A percentile compares a stretch with the other conserved stretches of the same genome.
Conservation (phyloP, 2,797 vertebrate species). For the Bradypus variegatus region DNA sequence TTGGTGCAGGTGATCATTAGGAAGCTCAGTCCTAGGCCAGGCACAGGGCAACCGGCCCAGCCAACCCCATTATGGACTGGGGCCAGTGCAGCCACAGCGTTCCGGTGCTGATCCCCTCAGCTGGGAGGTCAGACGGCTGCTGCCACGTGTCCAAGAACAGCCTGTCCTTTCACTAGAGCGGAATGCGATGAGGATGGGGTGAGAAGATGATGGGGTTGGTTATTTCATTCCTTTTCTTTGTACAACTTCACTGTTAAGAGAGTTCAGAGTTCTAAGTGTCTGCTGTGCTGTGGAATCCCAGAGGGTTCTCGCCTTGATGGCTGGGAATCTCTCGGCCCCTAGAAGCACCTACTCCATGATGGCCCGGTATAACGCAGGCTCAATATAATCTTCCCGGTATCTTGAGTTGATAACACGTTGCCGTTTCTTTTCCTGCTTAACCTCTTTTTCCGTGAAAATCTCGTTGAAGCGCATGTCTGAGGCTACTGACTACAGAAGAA, state of each 20-base stretch:
- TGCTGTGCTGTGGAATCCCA: slow-evolving; percentile 62
- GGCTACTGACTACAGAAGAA: slow-evolving; percentile 82
- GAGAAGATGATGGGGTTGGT: slow-evolving; percentile 43
- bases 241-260: slow-evolving; percentile 49
- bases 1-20: slow-evolving; percentile 57
- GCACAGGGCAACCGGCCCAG: slow-evolving; percentile 21
- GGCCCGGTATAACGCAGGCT: slow-evolving; percentile 90
- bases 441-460: slow-evolving; percentile 89
- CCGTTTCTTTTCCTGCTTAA: slow-evolving; percentile 91
- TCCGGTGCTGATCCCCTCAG: slow-evolving; percentile 41
- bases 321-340: slow-evolving; percentile 53
- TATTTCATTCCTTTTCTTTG: slow-evolving; percentile 57
- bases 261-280: slow-evolving; percentile 51
- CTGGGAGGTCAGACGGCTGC: neutral
- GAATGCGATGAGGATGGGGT: slow-evolving; percentile 33
- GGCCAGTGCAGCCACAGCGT: slow-evolving; percentile 9
- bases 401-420: slow-evolving; percentile 96
- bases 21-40: slow-evolving; percentile 52
- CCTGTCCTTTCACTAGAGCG: slow-evolving; percentile 46
- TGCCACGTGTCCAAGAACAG: slow-evolving; percentile 27
- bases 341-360: slow-evolving; percentile 90
- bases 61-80: slow-evolving; percentile 5
- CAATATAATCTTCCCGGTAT: slow-evolving; percentile 95
- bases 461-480: slow-evolving; percentile 98
- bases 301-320: slow-evolving; percentile 52